Evolutionary conservation across 2,797 vertebrate species (phyloP).

Genomic region (Chelonia mydas): DNA sequence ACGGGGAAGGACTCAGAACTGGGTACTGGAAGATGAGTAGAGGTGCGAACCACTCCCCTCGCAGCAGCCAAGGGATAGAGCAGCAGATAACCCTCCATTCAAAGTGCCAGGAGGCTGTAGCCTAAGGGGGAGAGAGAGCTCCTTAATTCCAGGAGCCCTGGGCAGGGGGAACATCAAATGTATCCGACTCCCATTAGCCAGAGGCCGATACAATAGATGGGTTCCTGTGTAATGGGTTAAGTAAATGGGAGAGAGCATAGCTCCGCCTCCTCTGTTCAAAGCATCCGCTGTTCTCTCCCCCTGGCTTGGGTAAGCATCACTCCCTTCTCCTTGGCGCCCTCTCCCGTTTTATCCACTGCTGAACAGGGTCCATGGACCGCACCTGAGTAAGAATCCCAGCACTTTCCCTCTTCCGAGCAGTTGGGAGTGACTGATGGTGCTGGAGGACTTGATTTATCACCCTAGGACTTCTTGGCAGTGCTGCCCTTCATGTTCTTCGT

Average conservation of each 20-base stretch:
- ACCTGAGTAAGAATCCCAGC: background rate
- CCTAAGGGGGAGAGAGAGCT: background rate
- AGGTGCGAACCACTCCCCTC: background rate
- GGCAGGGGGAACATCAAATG: background rate
- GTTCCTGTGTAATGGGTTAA: slow-evolving; percentile 6
- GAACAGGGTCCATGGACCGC: background rate
- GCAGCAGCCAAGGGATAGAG: background rate
- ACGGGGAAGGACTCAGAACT: background rate
- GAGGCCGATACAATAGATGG: background rate
- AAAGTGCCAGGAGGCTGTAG: background rate
- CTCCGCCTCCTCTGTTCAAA: background rate
- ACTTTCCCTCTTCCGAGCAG: background rate
- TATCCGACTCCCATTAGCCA: background rate
- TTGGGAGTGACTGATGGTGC: background rate
- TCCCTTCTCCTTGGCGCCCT: background rate
- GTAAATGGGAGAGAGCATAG: background rate
- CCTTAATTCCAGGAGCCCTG: background rate
- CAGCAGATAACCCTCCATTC: background rate
- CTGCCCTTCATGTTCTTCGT: background rate
- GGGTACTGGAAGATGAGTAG: background rate
- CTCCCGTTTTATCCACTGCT: background rate
- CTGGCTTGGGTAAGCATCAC: background rate
- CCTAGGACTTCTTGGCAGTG: background rate
- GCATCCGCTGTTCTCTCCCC: background rate
- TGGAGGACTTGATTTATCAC: background rate